Evolutionary conservation across 2,113 vertebrate genomes (phyloP), one percentile per base, ranked within the genome.

Genomic region (Notarius lentiginosus): DNA sequence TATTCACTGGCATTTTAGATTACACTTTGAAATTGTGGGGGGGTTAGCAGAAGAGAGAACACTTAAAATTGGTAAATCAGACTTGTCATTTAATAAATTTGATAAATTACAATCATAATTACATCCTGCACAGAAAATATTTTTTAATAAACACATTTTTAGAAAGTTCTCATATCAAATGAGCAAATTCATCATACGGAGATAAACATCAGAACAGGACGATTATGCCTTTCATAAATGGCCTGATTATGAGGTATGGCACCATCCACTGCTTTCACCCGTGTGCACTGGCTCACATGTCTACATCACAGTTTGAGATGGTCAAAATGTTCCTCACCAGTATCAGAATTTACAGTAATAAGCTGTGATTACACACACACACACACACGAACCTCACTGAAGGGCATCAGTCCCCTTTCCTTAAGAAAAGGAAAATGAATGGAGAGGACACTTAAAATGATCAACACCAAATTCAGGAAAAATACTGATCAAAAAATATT

Each of bases 21-120:
- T 41, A 72, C 70, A 72, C 11, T 49, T 75, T 41, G 2, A 20
- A 49, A 41, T 72, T 20, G 2, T 72, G 0, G 1, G 55, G 20
- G 55, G 14, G 73, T 58, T 12, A 70, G 49, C 6, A 6, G 68
- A 11, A 14, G 14, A 55, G 17, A 49, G 5, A 10, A 72, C 75
- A 6, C n/a, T 55, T 51, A n/a, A 53, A 77, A 87, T 24, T 12
- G 30, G 47, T 66, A 81, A 88, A 58, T 27, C 85, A 86, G 27
- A 85, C 92, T 91, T 86, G 89, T 90, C 56, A 88, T 94, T 95
- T 95, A 94, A 93, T 94, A 93, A 92, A 93, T 93, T 94, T 94
- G 88, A 93, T 94, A 93, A 94, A 93, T 94, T 93, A 93, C 93
- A 94, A 86, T 91, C 90, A 92, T 93, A 92, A 92, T 89, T 90